A percentile compares a stretch with the other conserved stretches of the same genome.
These are phyloP conservation scores for Morus bassanus DNA, from an alignment of 2,797 vertebrate species.

Conservation along the genomic window DNA sequence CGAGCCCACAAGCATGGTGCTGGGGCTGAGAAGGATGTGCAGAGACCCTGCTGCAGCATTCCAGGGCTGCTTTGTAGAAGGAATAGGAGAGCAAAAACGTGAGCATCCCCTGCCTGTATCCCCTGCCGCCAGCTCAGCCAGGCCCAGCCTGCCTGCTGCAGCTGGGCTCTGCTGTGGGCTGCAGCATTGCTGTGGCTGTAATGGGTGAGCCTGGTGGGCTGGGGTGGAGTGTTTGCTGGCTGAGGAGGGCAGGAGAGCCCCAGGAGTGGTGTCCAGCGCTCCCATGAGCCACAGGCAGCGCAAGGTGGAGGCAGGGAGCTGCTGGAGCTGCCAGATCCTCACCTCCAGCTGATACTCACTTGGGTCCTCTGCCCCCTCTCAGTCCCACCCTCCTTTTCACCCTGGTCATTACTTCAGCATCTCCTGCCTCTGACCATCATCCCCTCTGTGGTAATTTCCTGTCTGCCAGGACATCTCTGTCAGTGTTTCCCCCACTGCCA, in stretches of 20 bases:
- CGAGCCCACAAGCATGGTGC: fast-evolving
- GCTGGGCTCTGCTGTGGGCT: too few species aligned
- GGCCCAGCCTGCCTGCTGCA: too few species aligned
- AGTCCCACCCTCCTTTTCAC: neutral
- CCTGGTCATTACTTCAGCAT: fast-evolving
- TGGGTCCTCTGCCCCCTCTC: too few species aligned
- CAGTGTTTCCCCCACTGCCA: fast-evolving
- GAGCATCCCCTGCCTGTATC: neutral
- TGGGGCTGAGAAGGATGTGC: too few species aligned
- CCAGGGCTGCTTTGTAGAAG: neutral
- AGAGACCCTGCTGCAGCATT: too few species aligned
- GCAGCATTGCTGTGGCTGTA: fast-evolving
- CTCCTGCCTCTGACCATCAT: neutral
- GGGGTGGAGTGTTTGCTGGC: too few species aligned
- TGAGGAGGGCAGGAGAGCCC: neutral
- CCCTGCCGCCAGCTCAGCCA: too few species aligned
- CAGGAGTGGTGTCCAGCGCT: too few species aligned
- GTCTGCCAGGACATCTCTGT: too few species aligned
- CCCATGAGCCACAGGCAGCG: fast-evolving
- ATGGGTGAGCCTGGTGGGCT: too few species aligned
- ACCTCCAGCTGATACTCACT: too few species aligned
- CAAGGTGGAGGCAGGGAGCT: neutral
- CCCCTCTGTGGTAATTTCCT: neutral
- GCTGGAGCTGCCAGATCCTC: neutral
- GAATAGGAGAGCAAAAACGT: fast-evolving